Conservation (phyloP, 2,888 invertebrate species). For the Anthrax anthrax region DNA sequence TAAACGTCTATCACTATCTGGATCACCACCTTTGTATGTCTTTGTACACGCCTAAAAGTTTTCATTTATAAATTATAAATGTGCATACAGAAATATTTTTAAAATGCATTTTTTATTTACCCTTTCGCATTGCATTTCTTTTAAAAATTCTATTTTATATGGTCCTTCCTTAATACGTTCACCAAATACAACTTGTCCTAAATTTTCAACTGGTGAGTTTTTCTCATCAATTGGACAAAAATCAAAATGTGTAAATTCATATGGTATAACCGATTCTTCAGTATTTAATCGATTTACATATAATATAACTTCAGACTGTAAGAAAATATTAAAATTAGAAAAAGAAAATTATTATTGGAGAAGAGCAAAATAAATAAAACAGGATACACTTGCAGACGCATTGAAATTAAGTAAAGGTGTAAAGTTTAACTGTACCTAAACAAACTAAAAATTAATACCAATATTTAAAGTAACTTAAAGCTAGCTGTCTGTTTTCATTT, state of each 20-base stretch:
- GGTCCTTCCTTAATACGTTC: slow-evolving; percentile 92
- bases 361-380: no score
- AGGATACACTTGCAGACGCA: no score
- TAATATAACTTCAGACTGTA: slow-evolving; percentile 74
- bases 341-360: no score
- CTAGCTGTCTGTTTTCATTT: no score
- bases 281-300: slow-evolving; percentile 95
- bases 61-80: neutral
- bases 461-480: no score
- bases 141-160: slow-evolving; percentile 75
- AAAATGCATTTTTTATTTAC: neutral
- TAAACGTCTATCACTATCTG: slow-evolving; percentile 52
- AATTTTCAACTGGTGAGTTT: slow-evolving; percentile 87
- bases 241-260: slow-evolving; percentile 96
- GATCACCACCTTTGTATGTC: slow-evolving; percentile 50
- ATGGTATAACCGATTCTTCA: slow-evolving; percentile 95
- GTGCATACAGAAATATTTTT: neutral
- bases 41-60: slow-evolving; percentile 42
- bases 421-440: no score
- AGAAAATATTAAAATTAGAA: neutral
- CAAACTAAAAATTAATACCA: no score
- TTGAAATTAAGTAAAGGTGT: no score
- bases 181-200: slow-evolving; percentile 99
- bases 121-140: slow-evolving; percentile 47
- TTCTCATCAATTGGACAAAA: slow-evolving; percentile 69